Evolutionary conservation across 1,140 invertebrate genomes (phyloP), one percentile per base, ranked within the genome.

Genomic region (Leptinotarsa undecemlineata): DNA sequence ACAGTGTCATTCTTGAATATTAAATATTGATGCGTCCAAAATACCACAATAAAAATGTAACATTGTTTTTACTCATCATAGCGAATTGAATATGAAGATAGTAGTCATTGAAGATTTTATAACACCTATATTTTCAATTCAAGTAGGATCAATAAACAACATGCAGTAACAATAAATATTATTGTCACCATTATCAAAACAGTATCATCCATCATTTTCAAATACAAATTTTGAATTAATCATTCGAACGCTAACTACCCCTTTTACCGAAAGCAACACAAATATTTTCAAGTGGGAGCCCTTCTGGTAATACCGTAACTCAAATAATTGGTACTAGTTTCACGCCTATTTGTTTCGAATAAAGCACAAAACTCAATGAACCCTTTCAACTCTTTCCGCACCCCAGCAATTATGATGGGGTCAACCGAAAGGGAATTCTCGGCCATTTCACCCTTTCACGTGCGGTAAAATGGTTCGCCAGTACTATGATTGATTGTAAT

Each of bases 341-440:
- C 42, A 68, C 66, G 66, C 23, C 42, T 68, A 68, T 68, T 68
- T 68, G 42, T 68, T 68, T 33, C n/a, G 66, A 33, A 68, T 47
- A 48, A 47, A 42, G 33, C 42, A 19, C 42, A 15, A 47, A 68
- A 68, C 23, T 26, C 66, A 47, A 33, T 47, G 66, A 68, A 68
- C 66, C 66, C 66, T 68, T 68, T 68, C 66, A 68, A 68, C 33
- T 68, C 66, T 68, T 57, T 68, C 66, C 66, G 66, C 66, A 68
- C 66, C 66, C 66, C 33, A 42, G 66, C 66, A 19, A 68, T 64
- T 68, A 68, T 14, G n/a, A 47, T 42, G 33, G 42, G 66, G n/a
- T 14, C 66, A 47, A 47, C 66, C 23, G 8, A 68, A 15, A 47
- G 66, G n/a, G 66, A 47, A 68, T 68, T 68, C 17, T 33, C 66